Evolutionary conservation across 2,797 vertebrate genomes (phyloP).

Genomic region (Enteromius viviparus): DNA sequence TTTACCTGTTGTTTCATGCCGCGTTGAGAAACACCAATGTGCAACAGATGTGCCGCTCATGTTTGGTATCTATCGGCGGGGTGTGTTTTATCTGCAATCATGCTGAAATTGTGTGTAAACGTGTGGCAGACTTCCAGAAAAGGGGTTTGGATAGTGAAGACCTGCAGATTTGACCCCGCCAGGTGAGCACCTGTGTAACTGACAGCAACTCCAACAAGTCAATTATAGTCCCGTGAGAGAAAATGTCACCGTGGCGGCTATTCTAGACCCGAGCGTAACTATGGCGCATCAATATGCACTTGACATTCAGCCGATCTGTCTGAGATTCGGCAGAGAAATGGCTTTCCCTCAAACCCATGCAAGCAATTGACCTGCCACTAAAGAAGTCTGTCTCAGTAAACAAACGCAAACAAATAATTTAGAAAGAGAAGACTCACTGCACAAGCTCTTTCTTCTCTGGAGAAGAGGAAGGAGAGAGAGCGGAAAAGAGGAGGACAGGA

Average conservation of each 20-base stretch:
- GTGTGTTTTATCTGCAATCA: conserved; percentile 15
- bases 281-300: conserved; percentile 36
- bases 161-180: conserved; percentile 47
- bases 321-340: conserved; percentile 1
- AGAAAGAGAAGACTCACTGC: conserved; percentile 50
- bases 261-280: conserved; percentile 7
- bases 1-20: neutral
- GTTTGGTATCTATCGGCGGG: neutral
- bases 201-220: conserved; percentile 57
- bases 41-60: conserved; percentile 4
- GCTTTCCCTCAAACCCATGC: conserved; percentile 23
- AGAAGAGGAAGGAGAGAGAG: conserved; percentile 52
- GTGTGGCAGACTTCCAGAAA: neutral
- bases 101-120: conserved; percentile 27
- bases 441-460: conserved; percentile 29
- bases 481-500: conserved; percentile 53
- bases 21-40: neutral
- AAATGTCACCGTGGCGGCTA: conserved; percentile 44
- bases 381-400: conserved; percentile 54
- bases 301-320: conserved; percentile 42
- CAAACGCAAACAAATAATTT: conserved; percentile 67
- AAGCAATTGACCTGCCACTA: conserved; percentile 24
- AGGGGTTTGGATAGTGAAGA: conserved; percentile 28
- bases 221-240: conserved; percentile 49
- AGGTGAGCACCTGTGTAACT: conserved; percentile 51